Base-by-base conservation (phyloP, 2,797 vertebrate species). In the Lemur catta region DNA sequence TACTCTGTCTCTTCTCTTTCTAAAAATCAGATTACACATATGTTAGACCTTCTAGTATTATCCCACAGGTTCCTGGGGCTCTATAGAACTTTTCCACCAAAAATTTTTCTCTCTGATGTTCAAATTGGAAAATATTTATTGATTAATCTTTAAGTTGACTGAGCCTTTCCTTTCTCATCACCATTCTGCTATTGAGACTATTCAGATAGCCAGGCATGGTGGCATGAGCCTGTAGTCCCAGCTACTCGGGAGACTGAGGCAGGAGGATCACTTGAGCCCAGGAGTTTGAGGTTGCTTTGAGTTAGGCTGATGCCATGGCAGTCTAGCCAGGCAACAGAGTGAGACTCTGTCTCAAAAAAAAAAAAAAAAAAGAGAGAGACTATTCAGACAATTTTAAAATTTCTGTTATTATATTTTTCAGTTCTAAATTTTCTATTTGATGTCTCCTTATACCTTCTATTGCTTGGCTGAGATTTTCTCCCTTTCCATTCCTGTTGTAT, bases 81-180 rank as follows among this genome's bases (percentile, higher is more conserved):
- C 6, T 46, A 28, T 6, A 24, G 8, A 35, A 12, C 46, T 86
- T 67, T 57, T 75, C 52, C 8, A 11, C 6, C 15, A 71, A 41
- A 80, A 3, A 74, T 52, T 76, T 67, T 88, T 76, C 67, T 75
- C 43, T 63, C n/a, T 22, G 33, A 59, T 91, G 46, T 78, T 81
- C 46, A 85, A 84, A 96, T 1, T 69, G 35, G 17, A 82, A 63
- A 41, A 46, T 52, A 61, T 50, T 43, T 90, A 59, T 30, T 93
- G n/a, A 78, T 65, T 79, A 84, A 82, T 84, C 33, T 84, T 94
- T 57, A 94, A 94, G n/a, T 86, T 96, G 55, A 79, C 28, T 55
- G 26, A 67, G 30, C 38, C 22, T 59, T 59, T 91, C n/a, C 46
- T 67, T 95, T 75, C 79, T 91, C 35, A 63, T 88, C 24, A 92